These are phyloP conservation scores for Abrostola tripartita DNA, from an alignment of 2,888 invertebrate genomes.

Conservation along the genomic window DNA sequence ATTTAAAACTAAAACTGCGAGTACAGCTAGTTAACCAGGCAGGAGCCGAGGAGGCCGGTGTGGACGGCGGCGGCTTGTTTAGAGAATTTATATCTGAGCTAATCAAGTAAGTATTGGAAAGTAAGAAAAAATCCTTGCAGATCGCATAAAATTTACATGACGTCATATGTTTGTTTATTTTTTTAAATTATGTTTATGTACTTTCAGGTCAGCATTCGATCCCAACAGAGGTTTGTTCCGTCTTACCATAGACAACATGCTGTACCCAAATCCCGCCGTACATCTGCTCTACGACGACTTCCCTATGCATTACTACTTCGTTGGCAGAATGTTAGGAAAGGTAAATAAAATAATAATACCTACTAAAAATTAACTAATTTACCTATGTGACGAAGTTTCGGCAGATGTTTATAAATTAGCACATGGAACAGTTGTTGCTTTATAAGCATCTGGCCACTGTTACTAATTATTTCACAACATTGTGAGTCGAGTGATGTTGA, in stretches of 20 bases:
- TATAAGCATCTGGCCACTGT: too few species aligned
- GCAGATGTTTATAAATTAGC: too few species aligned
- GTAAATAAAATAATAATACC: conserved; percentile 69
- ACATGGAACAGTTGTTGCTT: too few species aligned
- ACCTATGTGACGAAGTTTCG: too few species aligned
- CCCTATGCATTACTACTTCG: conserved; percentile 97
- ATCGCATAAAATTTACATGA: too few species aligned
- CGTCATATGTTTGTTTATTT: too few species aligned
- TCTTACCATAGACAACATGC: conserved; percentile 95
- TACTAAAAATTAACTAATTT: too few species aligned
- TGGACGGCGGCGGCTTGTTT: conserved; percentile 99
- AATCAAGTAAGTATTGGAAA: conserved; percentile 88
- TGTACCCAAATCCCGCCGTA: conserved; percentile 98
- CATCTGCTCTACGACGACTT: conserved; percentile 95
- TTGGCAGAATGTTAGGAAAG: conserved; percentile 98
- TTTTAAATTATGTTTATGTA: too few species aligned
- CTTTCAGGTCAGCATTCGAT: conserved; percentile 94
- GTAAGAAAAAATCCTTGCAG: too few species aligned
- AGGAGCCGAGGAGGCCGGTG: conserved; percentile 98
- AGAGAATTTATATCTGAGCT: conserved; percentile 98
- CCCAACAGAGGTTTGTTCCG: conserved; percentile 98
- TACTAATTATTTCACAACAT: too few species aligned
- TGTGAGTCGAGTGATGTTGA: too few species aligned
- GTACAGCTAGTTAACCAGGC: conserved; percentile 97
- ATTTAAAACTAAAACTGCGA: conserved; percentile 94